These are phyloP conservation scores for Mola mola DNA, from an alignment of 2,113 vertebrate species.

Conservation along the genomic window DNA sequence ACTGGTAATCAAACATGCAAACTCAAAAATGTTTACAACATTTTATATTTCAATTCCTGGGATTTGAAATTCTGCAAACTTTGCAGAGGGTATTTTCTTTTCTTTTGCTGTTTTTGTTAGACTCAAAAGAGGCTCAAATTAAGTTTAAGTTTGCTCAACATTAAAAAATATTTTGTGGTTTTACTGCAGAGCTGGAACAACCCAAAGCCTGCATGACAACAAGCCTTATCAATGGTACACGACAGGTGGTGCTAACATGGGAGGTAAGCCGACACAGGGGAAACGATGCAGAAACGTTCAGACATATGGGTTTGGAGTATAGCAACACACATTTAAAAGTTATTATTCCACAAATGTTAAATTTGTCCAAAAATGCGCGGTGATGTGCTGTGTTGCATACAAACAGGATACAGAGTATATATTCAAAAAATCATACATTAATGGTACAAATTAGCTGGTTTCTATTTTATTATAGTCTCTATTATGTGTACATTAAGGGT, in stretches of 20 bases:
- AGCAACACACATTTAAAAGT: neutral
- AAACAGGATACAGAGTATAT: neutral
- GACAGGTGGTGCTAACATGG: slow-evolving; percentile 60
- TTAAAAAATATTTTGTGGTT: slow-evolving; percentile 20
- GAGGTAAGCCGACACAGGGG: slow-evolving; percentile 54
- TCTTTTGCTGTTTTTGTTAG: too few relatives aligned
- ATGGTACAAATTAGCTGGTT: too few relatives aligned
- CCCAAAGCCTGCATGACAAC: slow-evolving; percentile 31
- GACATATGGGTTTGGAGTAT: neutral
- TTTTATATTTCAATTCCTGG: neutral
- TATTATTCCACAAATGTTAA: too few relatives aligned
- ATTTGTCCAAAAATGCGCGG: neutral
- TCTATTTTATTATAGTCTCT: too few relatives aligned
- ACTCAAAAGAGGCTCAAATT: too few relatives aligned
- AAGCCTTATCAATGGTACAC: slow-evolving; percentile 23
- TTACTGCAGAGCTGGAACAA: slow-evolving; percentile 59
- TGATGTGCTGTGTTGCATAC: neutral
- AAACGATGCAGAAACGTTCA: neutral
- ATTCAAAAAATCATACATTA: too few relatives aligned
- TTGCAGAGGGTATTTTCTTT: neutral
- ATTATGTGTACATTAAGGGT: too few relatives aligned
- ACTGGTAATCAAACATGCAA: neutral
- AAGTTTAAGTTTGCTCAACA: too few relatives aligned
- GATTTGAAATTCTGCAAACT: neutral
- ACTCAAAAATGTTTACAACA: neutral